Conservation (phyloP, 64 coral and sea anemone genomes). For the Montipora efflorescens region DNA sequence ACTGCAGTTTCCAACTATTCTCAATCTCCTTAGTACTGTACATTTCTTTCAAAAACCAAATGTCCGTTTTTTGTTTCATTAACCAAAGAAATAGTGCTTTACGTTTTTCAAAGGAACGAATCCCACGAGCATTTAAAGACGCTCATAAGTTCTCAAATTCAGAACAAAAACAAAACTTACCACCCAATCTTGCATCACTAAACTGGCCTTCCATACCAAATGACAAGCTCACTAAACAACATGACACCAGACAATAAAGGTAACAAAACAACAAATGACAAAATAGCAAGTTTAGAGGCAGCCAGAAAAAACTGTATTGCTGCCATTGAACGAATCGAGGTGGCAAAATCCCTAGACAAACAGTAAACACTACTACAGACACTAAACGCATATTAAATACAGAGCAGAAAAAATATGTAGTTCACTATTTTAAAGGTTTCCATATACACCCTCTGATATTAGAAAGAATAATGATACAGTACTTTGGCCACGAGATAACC, state of each 20-base stretch:
- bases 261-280: neutral
- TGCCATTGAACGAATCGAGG: slow-evolving; percentile 2
- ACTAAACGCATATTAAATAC: neutral
- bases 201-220: neutral
- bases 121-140: no score
- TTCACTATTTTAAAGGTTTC: no score
- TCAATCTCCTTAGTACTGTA: no score
- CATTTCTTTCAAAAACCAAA: no score
- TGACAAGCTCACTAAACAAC: neutral
- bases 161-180: no score
- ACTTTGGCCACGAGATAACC: neutral
- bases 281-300: neutral
- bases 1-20: no score
- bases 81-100: no score
- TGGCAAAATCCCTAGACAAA: neutral
- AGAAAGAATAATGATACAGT: neutral
- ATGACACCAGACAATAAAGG: neutral
- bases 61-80: no score
- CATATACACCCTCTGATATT: neutral
- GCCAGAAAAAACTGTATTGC: neutral
- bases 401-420: neutral
- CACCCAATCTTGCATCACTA: no score
- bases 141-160: no score
- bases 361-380: neutral
- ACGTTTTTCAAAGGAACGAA: no score